Base-by-base conservation (phyloP, 2,797 vertebrate genomes). In the Ctenochaetus hawaiiensis region DNA sequence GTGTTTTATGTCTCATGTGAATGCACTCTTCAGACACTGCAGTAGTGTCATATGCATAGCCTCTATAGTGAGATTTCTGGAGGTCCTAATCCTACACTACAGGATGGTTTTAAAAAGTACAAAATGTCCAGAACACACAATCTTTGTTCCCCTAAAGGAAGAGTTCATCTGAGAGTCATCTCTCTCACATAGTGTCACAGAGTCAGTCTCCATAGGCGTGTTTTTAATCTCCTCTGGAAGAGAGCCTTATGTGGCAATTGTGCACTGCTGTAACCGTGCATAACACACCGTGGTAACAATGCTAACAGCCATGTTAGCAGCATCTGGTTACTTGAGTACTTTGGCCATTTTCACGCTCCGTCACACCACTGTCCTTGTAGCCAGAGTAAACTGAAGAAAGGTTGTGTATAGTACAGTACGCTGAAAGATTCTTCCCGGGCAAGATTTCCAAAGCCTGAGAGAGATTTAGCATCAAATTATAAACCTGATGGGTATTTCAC, bases 291-390 rank as follows among this genome's bases (percentile, higher is more conserved):
- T 37, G 59, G 73, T 75, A 73, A 78, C 63, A 73, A 61, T 54
- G 63, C 84, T 78, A 76, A 81, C 71, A 85, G 78, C 59, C 76
- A 59, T 69, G 78, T 70, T 64, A 84, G 72, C 77, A 78, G 85
- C 82, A 79, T 77, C 79, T 78, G 77, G 70, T 85, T 77, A 54
- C 80, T 75, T 43, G 53, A 83, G 76, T 71, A 75, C 85, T 89
- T 76, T 77, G 73, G 39, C 80, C 64, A 63, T 82, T 89, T 86
- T 80, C 82, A 84, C 9, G 17, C 83, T 83, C 64, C 8, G 41
- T 79, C 75, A 87, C 81, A 74, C 77, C 18, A 43, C 49, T 64
- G 66, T 76, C 52, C 56, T 72, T 12, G 39, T 58, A 77, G 69
- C 72, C 53, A 83, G 69, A 81, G 67, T 68, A 67, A 77, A 72